Evolutionary conservation across 35 echinoderm and acorn worm species (phyloP).

Genomic region (Apostichopus parvimensis): DNA sequence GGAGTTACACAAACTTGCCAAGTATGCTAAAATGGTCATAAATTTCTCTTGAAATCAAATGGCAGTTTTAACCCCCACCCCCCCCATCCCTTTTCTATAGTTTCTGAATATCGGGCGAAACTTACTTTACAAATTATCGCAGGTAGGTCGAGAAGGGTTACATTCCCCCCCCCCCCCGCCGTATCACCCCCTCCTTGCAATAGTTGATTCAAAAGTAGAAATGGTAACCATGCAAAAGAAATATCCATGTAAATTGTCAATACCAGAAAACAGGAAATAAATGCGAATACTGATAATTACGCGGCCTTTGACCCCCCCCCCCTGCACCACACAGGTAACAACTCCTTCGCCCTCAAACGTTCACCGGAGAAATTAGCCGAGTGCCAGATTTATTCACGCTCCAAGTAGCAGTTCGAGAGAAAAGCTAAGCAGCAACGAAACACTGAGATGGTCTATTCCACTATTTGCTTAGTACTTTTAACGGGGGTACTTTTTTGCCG

Average conservation of each 20-base stretch:
- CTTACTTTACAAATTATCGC: too few relatives aligned
- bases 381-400: background rate
- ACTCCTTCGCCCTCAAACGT: background rate
- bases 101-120: too few relatives aligned
- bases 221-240: background rate
- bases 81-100: too few relatives aligned
- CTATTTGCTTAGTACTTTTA: background rate
- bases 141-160: too few relatives aligned
- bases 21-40: too few relatives aligned
- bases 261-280: background rate
- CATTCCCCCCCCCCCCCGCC: too few relatives aligned
- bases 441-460: slow-evolving; percentile 13
- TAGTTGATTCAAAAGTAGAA: too few relatives aligned
- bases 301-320: background rate
- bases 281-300: background rate
- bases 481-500: too few relatives aligned
- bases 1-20: too few relatives aligned
- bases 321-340: background rate
- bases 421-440: background rate
- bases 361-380: background rate
- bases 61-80: too few relatives aligned
- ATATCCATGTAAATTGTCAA: background rate
- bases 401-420: background rate
- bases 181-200: too few relatives aligned
- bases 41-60: too few relatives aligned